Evolutionary conservation across 2,888 invertebrate species (phyloP), one percentile per base, ranked within the genome.

Genomic region (Germaria angustata): DNA sequence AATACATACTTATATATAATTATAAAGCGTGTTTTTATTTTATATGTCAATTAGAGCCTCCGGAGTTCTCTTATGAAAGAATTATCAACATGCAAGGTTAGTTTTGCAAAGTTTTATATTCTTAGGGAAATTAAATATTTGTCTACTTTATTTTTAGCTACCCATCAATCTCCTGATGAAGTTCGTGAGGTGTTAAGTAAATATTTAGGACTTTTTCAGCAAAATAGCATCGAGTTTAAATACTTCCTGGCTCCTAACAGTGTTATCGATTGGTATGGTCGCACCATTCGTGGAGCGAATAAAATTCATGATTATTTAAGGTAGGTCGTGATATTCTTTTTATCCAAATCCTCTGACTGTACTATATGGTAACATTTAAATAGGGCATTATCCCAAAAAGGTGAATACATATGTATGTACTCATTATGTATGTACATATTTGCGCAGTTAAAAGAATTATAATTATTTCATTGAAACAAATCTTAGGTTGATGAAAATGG

Each of bases 221-320:
- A 83, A 17, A 84, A 86, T 57, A 77, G 84, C 72, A 72, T 85
- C 20, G 84, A 85, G 7, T 85, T 87, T 22, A 87, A 87, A 57
- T 85, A 81, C 41, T 85, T 75, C 77, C 84, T 89, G 36, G 87
- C 88, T 24, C 85, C 87, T 36, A 89, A 89, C 80, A 82, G 86
- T 63, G 86, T 86, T 0, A 71, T 89, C 3, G 89, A 89, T 69
- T 89, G 88, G 88, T 89, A 88, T 84, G 89, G 89, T 1, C 85
- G 87, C 44, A 88, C 87, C 5, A 82, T 89, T 49, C 86, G 86
- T 55, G 87, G 87, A 20, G 86, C 85, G 17, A 69, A 81, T 5
- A 87, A 86, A 79, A 87, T 89, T 9, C 85, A 87, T 57, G 86
- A 87, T 28, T 88, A 86, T 75, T 86, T 87, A 69, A 87, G 87